Evolutionary conservation across 2,113 vertebrate genomes (phyloP), one percentile per base, ranked within the genome.

Genomic region (Piaya cayana): DNA sequence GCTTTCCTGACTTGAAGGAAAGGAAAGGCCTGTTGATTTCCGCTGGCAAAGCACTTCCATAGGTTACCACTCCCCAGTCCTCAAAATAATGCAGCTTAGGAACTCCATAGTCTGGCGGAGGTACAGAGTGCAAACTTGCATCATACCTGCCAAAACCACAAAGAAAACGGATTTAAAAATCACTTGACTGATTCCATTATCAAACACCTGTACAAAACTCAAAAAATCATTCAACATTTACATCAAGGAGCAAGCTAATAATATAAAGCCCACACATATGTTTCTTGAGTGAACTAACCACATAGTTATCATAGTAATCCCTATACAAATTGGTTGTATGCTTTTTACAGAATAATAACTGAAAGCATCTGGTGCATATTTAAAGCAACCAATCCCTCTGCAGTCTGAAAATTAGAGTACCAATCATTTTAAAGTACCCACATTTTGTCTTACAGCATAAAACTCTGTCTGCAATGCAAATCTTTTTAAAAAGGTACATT

Each of bases 11-110:
- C 97, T 99, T 99, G 97, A 99, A 99, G 86, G 99, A 99, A 68
- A 99, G 98, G 94, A 99, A 99, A 71, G 99, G 97, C 79, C 94
- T 97, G 96, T 99, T 99, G 92, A 98, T 98, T 96, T 98, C 98
- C 21, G 98, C 97, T 8, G 99, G 98, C 55, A 99, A 95, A 26
- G 99, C 98, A 32, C 99, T 98, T 92, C 99, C 99, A 1, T 99
- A 99, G 3, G 99, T 99, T 59, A 99, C 99, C 21, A 99, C 99
- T 34, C 99, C 99, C 99, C 99, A 99, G 97, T 99, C 99, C 95
- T 99, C 99, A 96, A 99, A 99, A 96, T 98, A 98, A 98, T 99
- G 99, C 59, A 99, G 96, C 4, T 95, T 97, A 8, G 99, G 97
- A 60, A 97, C 97, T 9, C 99, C 99, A 3, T 98, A 99, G 94